Evolutionary conservation across 2,888 invertebrate genomes (phyloP), one percentile per base, ranked within the genome.

Genomic region (Dioctria linearis): DNA sequence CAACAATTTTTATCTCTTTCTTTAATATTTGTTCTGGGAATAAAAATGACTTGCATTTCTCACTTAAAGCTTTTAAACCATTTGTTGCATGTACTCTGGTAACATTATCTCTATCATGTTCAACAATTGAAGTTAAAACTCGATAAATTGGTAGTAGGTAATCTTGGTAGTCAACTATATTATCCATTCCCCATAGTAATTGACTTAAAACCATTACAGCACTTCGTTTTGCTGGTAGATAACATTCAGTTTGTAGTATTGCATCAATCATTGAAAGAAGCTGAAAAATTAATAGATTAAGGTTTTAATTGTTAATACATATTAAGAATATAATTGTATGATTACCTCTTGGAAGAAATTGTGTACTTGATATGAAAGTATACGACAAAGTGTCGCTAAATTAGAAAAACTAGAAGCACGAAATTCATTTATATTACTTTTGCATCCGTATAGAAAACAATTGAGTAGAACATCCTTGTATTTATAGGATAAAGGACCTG

Each of bases 341-440:
- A 43, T 57, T 82, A 86, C 87, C 83, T 89, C 89, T 80, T 89
- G 85, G 78, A 89, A 89, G 82, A 87, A 89, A 59, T 84, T 84
- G 4, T 88, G 87, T 13, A 89, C 87, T 83, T 89, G 88, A 82
- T 87, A 89, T 4, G 86, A 83, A 39, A 89, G 83, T n/a, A 86
- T 82, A 2, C 86, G 85, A 49, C 88, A 87, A 49, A 89, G 79
- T 43, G 87, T 87, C 9, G 88, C 86, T 51, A 89, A 84, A 82
- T 89, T 89, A 4, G 88, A 86, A 80, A 87, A 86, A 2, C 88
- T 86, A 0, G 89, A 89, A 83, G 86, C 85, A 3, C 89, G 86
- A 65, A 89, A 88, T 81, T 88, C 89, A 81, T 88, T 83, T 6
- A 84, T 66, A 0, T 83, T 51, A 3, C 86, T 87, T 3, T 86